These are phyloP conservation scores for Eulithis prunata DNA, from an alignment of 2,888 invertebrate species.

Conservation along the genomic window DNA sequence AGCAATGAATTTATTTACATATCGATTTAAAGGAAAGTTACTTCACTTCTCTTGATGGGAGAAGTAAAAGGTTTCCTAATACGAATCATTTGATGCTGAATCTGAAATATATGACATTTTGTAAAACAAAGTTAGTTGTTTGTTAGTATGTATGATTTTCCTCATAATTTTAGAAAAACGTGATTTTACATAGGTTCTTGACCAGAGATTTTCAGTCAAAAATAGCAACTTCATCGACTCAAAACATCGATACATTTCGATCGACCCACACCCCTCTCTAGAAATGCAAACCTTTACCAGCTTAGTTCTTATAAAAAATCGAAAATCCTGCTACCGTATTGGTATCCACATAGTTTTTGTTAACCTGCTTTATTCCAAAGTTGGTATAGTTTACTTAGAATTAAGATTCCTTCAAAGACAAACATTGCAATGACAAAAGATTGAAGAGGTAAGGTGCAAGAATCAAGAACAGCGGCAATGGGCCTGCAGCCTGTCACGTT, in stretches of 20 bases:
- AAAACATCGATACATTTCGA: slow-evolving; percentile 2
- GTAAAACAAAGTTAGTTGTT: too few species aligned
- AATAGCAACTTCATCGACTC: background rate
- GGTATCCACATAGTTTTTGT: slow-evolving; percentile 29
- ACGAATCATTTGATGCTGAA: too few species aligned
- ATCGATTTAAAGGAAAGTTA: background rate
- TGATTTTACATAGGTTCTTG: too few species aligned
- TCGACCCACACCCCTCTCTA: slow-evolving; percentile 25
- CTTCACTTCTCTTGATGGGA: too few species aligned
- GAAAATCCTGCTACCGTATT: slow-evolving; percentile 39
- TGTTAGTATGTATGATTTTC: too few species aligned
- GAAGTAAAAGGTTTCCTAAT: too few species aligned
- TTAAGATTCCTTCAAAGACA: slow-evolving; percentile 38
- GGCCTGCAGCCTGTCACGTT: too few species aligned
- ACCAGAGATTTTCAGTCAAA: too few species aligned
- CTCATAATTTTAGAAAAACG: too few species aligned
- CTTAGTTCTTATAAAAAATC: slow-evolving; percentile 11
- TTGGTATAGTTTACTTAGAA: slow-evolving; percentile 32
- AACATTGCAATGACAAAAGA: slow-evolving; percentile 18
- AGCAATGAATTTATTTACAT: slow-evolving; percentile 7
- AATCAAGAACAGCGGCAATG: too few species aligned
- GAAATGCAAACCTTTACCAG: slow-evolving; percentile 16
- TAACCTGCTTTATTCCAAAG: slow-evolving; percentile 1
- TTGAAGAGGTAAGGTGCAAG: background rate
- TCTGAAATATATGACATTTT: too few species aligned